Evolutionary conservation across 1,140 invertebrate species (phyloP), one percentile per base, ranked within the genome.

Genomic region (Lepidurus packardi): DNA sequence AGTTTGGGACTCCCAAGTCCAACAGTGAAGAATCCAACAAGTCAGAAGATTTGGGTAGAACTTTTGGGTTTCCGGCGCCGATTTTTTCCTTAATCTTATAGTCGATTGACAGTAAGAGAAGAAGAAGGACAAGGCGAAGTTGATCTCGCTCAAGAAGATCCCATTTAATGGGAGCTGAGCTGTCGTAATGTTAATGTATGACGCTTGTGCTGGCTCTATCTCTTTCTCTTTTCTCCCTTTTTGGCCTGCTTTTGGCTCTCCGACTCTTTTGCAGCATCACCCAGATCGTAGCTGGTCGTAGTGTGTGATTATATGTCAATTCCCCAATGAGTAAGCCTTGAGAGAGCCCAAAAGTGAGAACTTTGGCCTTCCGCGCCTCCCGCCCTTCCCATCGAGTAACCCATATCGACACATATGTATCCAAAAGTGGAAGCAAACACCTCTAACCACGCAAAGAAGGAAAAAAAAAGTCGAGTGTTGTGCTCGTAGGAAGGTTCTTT

Each of bases 221-320:
- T 65, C 45, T 7, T 47, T 47, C 16, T 7, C 45, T 65, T 21
- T 65, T 65, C 3, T 3, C 21, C 3, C 21, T 16, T 4, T 4
- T 65, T 65, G 16, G 9, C 53, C 53, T 4, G 34, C 34, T 65
- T 65, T 65, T 65, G 1, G 13, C 21, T 3, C 10, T 16, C 13
- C 21, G 16, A n/a, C 9, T 21, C 53, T 65, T 65, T 13, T 16
- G 7, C 53, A 65, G 9, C 21, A 65, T 65, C 53, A 21, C 16
- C 16, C 13, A 65, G 53, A 65, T 65, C 53, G 53, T 65, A 65
- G 53, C 16, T 65, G 53, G 16, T 65, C 21, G 53, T n/a, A 65
- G 53, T 65, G 53, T 65, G 53, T 65, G 53, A 65, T 65, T 65
- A 65, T 65, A n/a, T 65, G 53, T 16, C 53, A 65, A 65, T 65